These are phyloP conservation scores for Turritopsis rubra DNA, from an alignment of 30 jellyfish, hydroid and myxozoan species.

Conservation along the genomic window DNA sequence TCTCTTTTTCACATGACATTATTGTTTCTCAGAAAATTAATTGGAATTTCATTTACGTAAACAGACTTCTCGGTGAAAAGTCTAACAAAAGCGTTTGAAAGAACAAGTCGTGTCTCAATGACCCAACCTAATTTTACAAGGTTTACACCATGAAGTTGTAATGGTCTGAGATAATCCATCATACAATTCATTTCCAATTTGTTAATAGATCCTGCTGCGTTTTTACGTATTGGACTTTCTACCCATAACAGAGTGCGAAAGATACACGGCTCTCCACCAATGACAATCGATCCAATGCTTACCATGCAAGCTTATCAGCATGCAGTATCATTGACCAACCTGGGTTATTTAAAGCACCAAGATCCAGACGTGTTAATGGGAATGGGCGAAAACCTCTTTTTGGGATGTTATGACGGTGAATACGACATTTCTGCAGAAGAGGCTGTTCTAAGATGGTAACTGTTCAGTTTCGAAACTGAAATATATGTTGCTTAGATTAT, in stretches of 20 bases:
- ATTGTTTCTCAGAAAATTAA: no score
- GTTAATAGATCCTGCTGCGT: conserved; percentile 68
- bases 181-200: background rate
- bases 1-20: no score
- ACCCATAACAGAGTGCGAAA: conserved; percentile 78
- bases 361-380: conserved; percentile 28
- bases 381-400: conserved; percentile 84
- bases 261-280: conserved; percentile 78
- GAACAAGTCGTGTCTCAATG: no score
- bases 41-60: no score
- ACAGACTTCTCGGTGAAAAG: no score
- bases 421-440: conserved; percentile 98
- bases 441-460: conserved; percentile 95
- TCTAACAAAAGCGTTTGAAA: no score
- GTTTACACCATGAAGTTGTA: background rate
- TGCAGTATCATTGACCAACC: conserved; percentile 58
- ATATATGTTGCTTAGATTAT: background rate
- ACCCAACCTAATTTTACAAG: no score
- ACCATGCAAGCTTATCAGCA: conserved; percentile 66
- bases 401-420: conserved; percentile 94
- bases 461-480: background rate
- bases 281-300: conserved; percentile 53
- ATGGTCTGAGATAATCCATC: background rate
- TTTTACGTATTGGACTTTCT: conserved; percentile 77
- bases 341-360: conserved; percentile 83